Evolutionary conservation across 2,888 invertebrate genomes (phyloP).

Genomic region (Priocnemis perturbator): DNA sequence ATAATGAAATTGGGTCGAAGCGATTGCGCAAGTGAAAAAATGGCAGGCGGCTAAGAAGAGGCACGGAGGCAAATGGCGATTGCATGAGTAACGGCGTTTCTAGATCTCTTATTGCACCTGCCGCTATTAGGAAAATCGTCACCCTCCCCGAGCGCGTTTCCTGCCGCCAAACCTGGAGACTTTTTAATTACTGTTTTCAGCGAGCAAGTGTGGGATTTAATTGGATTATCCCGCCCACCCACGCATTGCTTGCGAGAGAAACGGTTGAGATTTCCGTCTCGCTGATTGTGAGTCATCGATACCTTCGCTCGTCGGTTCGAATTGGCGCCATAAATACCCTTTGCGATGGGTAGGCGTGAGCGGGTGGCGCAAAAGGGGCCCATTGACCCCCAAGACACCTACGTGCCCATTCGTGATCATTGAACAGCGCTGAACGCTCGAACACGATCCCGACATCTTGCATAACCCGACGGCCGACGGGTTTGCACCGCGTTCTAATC

Average conservation of each 20-base stretch:
- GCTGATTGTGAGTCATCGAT: no score
- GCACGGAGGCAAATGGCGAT: no score
- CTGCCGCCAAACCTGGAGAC: no score
- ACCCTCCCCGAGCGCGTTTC: no score
- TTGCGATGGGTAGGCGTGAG: not conserved
- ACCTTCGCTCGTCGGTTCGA: not conserved
- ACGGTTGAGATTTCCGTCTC: no score
- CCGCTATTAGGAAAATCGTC: no score
- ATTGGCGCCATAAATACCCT: not conserved
- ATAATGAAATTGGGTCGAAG: constrained; percentile 23
- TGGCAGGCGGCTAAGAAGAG: constrained; percentile 12
- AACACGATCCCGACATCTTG: constrained; percentile 52
- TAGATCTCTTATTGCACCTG: no score
- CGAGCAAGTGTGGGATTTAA: no score
- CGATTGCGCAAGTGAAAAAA: constrained; percentile 18
- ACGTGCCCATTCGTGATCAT: constrained; percentile 40
- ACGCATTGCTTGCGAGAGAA: no score
- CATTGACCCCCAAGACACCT: constrained; percentile 30
- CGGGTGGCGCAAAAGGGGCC: constrained; percentile 3
- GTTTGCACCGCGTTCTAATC: constrained; percentile 54
- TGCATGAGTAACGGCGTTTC: no score
- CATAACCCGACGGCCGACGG: constrained; percentile 55
- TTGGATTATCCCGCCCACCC: no score
- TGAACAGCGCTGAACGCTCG: constrained; percentile 28
- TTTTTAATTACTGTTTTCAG: no score